Percentiles rank a stretch among this genome's conserved stretches.
Conservation (phyloP, 1,140 invertebrate genomes). For the Anastrepha ludens region DNA sequence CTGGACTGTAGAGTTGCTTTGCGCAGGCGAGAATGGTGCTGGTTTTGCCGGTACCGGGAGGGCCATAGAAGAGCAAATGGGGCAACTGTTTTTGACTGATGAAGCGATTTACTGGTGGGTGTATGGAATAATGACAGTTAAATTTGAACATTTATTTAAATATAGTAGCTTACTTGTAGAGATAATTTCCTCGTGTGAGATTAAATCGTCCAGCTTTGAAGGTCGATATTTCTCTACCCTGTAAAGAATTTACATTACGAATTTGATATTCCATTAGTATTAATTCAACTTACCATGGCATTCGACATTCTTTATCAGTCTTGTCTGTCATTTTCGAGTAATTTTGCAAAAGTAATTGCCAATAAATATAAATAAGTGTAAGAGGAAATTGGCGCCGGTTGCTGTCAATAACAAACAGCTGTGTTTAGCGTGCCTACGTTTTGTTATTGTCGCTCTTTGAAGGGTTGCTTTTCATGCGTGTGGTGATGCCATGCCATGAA, state of each 20-base stretch:
- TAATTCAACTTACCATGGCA: constrained; percentile 64
- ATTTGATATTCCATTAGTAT: neutral
- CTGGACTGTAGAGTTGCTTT: constrained; percentile 90
- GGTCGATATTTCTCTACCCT: constrained; percentile 99
- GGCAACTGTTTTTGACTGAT: constrained; percentile 94
- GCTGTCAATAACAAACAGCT: constrained; percentile 16
- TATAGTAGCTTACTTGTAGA: constrained; percentile 87
- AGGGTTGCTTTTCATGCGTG: constrained; percentile 7
- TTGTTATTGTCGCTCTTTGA: neutral
- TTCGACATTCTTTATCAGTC: constrained; percentile 62
- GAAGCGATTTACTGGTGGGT: constrained; percentile 90
- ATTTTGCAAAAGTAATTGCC: neutral
- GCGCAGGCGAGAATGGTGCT: constrained; percentile 98
- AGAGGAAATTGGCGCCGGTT: constrained; percentile 33
- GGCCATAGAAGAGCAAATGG: constrained; percentile 98
- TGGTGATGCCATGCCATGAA: neutral
- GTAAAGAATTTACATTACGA: neutral
- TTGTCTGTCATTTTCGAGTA: constrained; percentile 61
- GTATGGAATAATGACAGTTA: neutral
- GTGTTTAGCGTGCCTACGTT: neutral
- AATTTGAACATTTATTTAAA: constrained; percentile 39
- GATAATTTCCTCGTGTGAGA: constrained; percentile 98
- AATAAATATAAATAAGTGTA: neutral
- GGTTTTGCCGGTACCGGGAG: constrained; percentile 98
- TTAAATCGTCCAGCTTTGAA: constrained; percentile 90